Evolutionary conservation across 2,113 vertebrate genomes (phyloP).

Genomic region (Sardina pilchardus): DNA sequence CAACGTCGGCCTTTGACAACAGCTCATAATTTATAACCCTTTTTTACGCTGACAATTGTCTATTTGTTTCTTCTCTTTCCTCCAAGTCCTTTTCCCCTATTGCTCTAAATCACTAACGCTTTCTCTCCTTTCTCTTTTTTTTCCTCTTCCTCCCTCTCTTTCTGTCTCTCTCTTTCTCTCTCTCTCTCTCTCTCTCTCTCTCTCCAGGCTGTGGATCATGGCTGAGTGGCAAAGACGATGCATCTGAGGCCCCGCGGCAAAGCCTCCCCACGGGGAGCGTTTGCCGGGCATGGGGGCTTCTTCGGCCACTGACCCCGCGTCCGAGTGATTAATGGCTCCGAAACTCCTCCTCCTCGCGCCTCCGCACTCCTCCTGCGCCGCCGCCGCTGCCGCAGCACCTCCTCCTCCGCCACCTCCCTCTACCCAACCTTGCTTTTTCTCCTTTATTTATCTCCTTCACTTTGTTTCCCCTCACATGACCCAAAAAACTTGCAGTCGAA

Average conservation of each 20-base stretch:
- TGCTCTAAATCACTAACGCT: slow-evolving; percentile 8
- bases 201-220: slow-evolving; percentile 60
- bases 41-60: slow-evolving; percentile 71
- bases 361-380: slow-evolving; percentile 61
- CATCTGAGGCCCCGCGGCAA: slow-evolving; percentile 51
- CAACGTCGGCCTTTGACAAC: slow-evolving; percentile 55
- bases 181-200: too few species aligned
- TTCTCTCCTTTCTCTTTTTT: too few species aligned
- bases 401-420: slow-evolving; percentile 24
- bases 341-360: slow-evolving; percentile 56
- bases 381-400: not conserved
- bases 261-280: slow-evolving; percentile 61
- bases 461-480: not conserved
- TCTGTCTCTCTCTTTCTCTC: slow-evolving; percentile 29
- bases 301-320: slow-evolving; percentile 62
- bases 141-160: too few species aligned
- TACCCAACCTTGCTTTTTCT: not conserved
- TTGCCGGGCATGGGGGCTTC: slow-evolving; percentile 58
- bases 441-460: not conserved
- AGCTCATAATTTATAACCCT: slow-evolving; percentile 65
- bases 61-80: slow-evolving; percentile 20
- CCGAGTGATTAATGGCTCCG: slow-evolving; percentile 71
- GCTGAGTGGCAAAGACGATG: slow-evolving; percentile 57
- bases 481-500: not conserved
- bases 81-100: slow-evolving; percentile 43